These are phyloP conservation scores for Mesoligia furuncula DNA, from an alignment of 2,888 invertebrate genomes.

Conservation along the genomic window DNA sequence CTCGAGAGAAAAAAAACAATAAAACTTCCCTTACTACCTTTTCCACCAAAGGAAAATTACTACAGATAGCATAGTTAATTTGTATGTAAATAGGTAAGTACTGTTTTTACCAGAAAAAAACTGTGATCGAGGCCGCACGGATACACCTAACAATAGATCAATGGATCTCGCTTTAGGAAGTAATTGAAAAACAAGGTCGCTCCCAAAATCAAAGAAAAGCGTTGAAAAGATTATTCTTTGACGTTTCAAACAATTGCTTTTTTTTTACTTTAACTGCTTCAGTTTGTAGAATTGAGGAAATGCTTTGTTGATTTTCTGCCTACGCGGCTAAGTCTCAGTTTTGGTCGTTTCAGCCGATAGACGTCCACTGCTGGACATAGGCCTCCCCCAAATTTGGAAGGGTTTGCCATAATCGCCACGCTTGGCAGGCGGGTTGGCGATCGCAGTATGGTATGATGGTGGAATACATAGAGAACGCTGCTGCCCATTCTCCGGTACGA, in stretches of 20 bases:
- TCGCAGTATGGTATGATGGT: too few relatives aligned
- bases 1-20: neutral
- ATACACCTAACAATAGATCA: constrained; percentile 54
- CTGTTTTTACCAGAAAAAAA: constrained; percentile 62
- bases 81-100: constrained; percentile 35
- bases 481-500: too few relatives aligned
- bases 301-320: neutral
- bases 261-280: constrained; percentile 6
- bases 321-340: too few relatives aligned
- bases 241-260: constrained; percentile 14
- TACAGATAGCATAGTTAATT: constrained; percentile 15
- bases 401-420: too few relatives aligned
- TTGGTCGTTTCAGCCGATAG: too few relatives aligned
- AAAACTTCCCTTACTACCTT: constrained; percentile 6
- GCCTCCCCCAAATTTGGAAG: too few relatives aligned
- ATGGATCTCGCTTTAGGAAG: constrained; percentile 60
- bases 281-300: constrained; percentile 35
- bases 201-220: constrained; percentile 58
- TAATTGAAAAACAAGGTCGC: constrained; percentile 60
- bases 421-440: too few relatives aligned
- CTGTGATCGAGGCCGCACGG: constrained; percentile 45
- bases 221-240: constrained; percentile 43
- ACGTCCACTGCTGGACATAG: too few relatives aligned
- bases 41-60: constrained; percentile 33
- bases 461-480: too few relatives aligned